Conservation (phyloP, 2,113 vertebrate species). For the Bubo scandiacus region DNA sequence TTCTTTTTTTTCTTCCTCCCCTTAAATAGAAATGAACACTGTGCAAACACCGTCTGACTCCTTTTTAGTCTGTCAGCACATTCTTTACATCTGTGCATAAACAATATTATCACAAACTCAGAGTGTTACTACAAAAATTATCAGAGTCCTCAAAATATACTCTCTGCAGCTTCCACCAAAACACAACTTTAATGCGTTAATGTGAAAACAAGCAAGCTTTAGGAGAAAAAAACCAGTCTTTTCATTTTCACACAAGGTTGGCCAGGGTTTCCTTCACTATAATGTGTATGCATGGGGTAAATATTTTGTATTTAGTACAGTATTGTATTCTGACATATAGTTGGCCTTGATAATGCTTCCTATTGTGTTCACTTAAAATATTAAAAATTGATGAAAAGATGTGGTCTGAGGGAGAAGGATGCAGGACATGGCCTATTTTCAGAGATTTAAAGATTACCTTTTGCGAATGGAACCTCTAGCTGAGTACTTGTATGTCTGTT, state of each 20-base stretch:
- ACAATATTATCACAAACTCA: constrained; percentile 75
- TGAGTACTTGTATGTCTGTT: constrained; percentile 6
- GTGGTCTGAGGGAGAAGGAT: not conserved
- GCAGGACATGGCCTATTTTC: not conserved
- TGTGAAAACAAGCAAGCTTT: constrained; percentile 51
- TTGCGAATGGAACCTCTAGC: not conserved
- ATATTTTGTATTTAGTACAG: constrained; percentile 54
- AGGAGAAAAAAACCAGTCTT: not conserved
- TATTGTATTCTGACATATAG: constrained; percentile 17
- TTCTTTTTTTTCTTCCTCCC: fast-evolving
- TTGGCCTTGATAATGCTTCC: constrained; percentile 39
- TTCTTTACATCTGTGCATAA: constrained; percentile 77
- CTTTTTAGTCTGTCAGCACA: constrained; percentile 77
- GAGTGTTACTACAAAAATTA: constrained; percentile 72
- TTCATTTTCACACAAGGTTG: constrained; percentile 48
- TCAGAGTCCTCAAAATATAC: constrained; percentile 56
- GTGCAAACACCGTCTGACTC: constrained; percentile 56
- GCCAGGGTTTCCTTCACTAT: not conserved
- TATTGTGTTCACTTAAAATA: constrained; percentile 45
- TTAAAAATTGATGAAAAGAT: constrained; percentile 54
- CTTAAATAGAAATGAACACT: constrained; percentile 61
- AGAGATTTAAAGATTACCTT: constrained; percentile 33
- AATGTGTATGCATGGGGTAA: not conserved
- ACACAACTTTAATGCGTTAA: constrained; percentile 16
- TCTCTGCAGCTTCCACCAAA: constrained; percentile 44